Evolutionary conservation across 2,113 vertebrate genomes (phyloP), one percentile per base, ranked within the genome.

Genomic region (Dendropsophus ebraccatus): DNA sequence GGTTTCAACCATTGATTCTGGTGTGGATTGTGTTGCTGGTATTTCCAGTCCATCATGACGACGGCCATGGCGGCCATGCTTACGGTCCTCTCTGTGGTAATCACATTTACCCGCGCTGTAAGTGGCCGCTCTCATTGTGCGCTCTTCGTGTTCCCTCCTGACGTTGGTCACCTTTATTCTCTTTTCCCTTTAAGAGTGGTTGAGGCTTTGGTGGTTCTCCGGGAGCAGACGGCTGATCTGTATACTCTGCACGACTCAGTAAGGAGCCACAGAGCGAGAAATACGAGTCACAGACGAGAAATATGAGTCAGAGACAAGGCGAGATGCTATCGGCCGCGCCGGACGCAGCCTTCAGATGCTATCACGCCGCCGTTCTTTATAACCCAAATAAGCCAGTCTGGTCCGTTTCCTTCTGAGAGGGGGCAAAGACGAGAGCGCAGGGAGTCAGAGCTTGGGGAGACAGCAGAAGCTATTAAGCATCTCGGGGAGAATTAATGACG

Each of bases 281-380:
- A 84, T 84, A 84, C 17, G 70, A 76, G 82, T 25, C 70, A 49
- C 1, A 47, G 50, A 13, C 16, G 82, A 83, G 75, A 86, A 86
- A 86, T 80, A 86, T 72, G 84, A 86, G 62, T 54, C 62, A 8
- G 45, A 80, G 75, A 86, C 75, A 58, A 80, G 65, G 84, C 84
- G 52, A 81, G 84, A 86, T 86, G 84, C 84, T 86, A 86, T 86
- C 84, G 65, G 84, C 2, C 14, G 3, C 32, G 62, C 84, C 16
- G 84, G 84, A 86, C 84, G 65, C 60, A 81, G 84, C 77, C 84
- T 86, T 81, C 84, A 73, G 84, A 86, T 86, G 62, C 52, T 81
- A 86, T 86, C 84, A 35, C 37, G 45, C 75, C 58, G 19, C 12
- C 76, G 23, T 86, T 58, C 65, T 86, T 86, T 86, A 86, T 86